Base-by-base conservation (phyloP, 2,797 vertebrate genomes). In the Myotis findleyi region DNA sequence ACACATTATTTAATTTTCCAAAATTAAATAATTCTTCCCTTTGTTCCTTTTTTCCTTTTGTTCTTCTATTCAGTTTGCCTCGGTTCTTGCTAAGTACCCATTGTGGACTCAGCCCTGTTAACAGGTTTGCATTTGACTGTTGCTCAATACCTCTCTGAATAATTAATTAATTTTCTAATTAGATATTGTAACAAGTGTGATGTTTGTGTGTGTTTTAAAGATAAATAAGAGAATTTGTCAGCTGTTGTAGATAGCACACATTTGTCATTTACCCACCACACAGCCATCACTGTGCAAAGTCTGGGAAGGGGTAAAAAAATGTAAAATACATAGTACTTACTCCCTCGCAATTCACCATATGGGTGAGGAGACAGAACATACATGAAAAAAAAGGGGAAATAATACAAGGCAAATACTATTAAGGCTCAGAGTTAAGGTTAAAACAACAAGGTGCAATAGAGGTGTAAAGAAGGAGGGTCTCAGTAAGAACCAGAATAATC, bases 81-180 rank as follows among this genome's bases (percentile, higher is more conserved):
- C 16, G 3, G 51, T 73, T 94, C 71, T 92, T 88, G 57, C 51
- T 21, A 41, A 66, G 73, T n/a, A 51, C 17, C 14, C 41, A 76
- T 68, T 91, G n/a, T 94, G 64, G 21, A 88, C n/a, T 64, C 23
- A 72, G 87, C n/a, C 33, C 16, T 55, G 11, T 69, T 86, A 87
- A 97, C 64, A 94, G 47, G 7, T 66, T 83, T 92, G 44, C 47
- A 94, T 80, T 89, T 89, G 51, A 80, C 77, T 93, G 2, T 49
- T 53, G 62, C 51, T 83, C 23, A 76, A 59, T 75, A 33, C 77
- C 36, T 87, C 57, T 57, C 7, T 49, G 44, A 93, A 87, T 91
- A 90, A 94, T 55, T 85, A 84, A 91, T 59, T 66, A 80, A 75
- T 89, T 95, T 94, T 94, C 55, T 93, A 82, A 93, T 93, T 87